Evolutionary conservation across 1,140 invertebrate species (phyloP), one percentile per base, ranked within the genome.

Genomic region (Triops cancriformis): DNA sequence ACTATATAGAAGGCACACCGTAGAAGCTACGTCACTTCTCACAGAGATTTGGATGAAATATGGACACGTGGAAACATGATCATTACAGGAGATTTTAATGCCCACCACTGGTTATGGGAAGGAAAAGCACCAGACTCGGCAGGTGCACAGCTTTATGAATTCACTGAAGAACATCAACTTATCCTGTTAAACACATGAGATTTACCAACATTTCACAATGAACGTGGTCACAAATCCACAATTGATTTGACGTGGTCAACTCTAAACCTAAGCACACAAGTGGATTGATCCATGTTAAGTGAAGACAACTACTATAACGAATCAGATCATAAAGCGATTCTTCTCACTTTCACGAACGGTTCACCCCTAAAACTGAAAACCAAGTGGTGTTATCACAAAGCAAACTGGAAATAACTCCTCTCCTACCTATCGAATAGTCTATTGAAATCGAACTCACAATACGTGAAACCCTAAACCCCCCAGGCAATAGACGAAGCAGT

Each of bases 41-140:
- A 37, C 31, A 7, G 7, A 37, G 7, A 37, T 37, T 37, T 37
- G 31, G 31, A 7, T 4, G 31, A 37, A 37, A 37, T 37, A 37
- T 7, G 31, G 31, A 4, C 2, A 2, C 2, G 2, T 4, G 31
- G 7, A 37, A 27, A n/a, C n/a, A n/a, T n/a, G n/a, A 5, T 74
- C 11, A 26, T 28, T 41, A 31, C 73, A 41, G 73, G 23, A 4
- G 73, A 74, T n/a, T 74, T 74, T n/a, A 74, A 26, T 28, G 73
- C 23, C 73, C 73, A 74, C 10, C 73, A 74, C 23, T 74, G 73
- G 73, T 74, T 26, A 18, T 64, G 45, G 45, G 45, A 64, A 64
- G 45, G 14, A 0, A 64, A 64, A 64, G n/a, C 45, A 5, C 45
- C 7, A 64, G 45, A 12, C 45, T 14, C 45, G 4, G 45, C 45